A percentile compares a stretch with the other conserved stretches of the same genome.
These are phyloP conservation scores for Congeria kusceri DNA, from an alignment of 2,888 invertebrate species.

Conservation along the genomic window DNA sequence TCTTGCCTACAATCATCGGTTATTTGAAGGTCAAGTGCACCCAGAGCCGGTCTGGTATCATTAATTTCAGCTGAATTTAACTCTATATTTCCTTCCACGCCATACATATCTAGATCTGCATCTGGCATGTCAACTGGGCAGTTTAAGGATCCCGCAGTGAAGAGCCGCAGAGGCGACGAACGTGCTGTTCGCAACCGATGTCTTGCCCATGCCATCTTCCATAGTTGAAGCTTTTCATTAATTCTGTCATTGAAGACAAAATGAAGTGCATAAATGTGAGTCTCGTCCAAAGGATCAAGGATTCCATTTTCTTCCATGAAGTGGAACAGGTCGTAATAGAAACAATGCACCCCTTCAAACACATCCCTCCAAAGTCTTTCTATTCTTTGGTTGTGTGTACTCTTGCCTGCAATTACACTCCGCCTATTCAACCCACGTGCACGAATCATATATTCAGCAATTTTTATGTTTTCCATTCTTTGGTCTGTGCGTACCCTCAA, in stretches of 20 bases:
- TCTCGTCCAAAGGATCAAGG: conserved; percentile 41
- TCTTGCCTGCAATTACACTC: conserved; percentile 44
- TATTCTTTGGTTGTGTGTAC: conserved; percentile 46
- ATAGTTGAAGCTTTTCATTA: conserved; percentile 42
- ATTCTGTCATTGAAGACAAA: conserved; percentile 29
- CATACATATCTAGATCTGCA: conserved; percentile 11
- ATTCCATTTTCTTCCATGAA: conserved; percentile 51
- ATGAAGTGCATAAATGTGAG: conserved; percentile 47
- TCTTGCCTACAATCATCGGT: background rate
- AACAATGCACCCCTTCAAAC: conserved; percentile 44
- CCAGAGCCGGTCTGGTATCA: conserved; percentile 12
- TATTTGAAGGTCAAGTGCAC: background rate
- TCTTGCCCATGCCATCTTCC: conserved; percentile 46
- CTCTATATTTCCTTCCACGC: conserved; percentile 19
- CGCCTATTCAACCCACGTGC: conserved; percentile 13
- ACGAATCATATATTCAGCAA: conserved; percentile 43
- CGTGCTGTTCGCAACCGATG: conserved; percentile 39
- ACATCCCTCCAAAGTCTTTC: conserved; percentile 61
- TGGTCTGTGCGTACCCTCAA: conserved; percentile 40
- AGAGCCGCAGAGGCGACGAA: conserved; percentile 31
- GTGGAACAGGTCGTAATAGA: conserved; percentile 52
- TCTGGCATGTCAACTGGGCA: conserved; percentile 23
- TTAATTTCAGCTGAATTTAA: conserved; percentile 4
- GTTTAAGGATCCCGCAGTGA: conserved; percentile 26
- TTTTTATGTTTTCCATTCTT: conserved; percentile 43